phyloP scores from a whole-genome alignment of 2,113 vertebrate species.

The Microtus montanus region DNA sequence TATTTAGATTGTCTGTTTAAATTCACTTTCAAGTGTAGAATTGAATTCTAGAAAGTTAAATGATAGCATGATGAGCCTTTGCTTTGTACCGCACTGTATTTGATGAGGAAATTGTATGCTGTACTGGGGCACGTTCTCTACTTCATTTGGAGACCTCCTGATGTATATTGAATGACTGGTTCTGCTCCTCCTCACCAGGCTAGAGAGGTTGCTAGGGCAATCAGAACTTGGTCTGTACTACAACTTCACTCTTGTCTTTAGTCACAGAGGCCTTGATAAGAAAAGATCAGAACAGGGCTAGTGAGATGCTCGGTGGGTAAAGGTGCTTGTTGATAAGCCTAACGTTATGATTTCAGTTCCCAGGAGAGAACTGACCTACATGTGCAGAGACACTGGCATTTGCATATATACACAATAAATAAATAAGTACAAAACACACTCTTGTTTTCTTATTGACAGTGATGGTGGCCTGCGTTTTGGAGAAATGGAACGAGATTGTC shows the following conservation, averaged over 20 bases:
- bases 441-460: constrained; percentile 78
- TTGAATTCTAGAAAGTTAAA: constrained; percentile 40
- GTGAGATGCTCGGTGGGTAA: neutral
- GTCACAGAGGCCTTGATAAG: neutral
- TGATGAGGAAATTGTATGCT: neutral
- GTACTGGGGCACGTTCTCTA: neutral
- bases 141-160: constrained; percentile 14
- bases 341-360: neutral
- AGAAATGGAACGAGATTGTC: constrained; percentile 99
- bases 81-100: neutral
- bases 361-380: neutral
- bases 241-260: neutral
- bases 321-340: neutral
- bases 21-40: constrained; percentile 8
- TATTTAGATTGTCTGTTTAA: neutral
- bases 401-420: neutral
- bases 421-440: neutral
- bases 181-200: neutral
- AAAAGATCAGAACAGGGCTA: neutral
- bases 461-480: constrained; percentile 98
- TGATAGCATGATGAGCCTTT: neutral
- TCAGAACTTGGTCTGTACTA: neutral
- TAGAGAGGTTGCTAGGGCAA: neutral
- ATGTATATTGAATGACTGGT: neutral
- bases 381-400: neutral